Conservation (phyloP, 2,797 vertebrate species). For the Hyperoplus immaculatus region DNA sequence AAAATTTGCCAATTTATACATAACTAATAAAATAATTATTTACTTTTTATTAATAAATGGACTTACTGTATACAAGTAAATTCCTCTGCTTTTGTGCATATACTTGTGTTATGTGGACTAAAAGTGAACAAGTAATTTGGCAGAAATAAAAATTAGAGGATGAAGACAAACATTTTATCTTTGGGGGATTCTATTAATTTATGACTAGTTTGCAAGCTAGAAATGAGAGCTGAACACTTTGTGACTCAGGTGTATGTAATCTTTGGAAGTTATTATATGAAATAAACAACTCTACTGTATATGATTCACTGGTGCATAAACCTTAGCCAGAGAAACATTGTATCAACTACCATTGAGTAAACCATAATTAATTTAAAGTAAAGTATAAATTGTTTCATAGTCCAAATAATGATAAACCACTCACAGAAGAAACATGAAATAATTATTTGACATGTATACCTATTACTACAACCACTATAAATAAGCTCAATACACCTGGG, state of each 20-base stretch:
- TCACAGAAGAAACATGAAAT: conserved; percentile 28
- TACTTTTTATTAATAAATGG: too few species aligned
- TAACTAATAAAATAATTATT: too few species aligned
- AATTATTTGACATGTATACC: conserved; percentile 20
- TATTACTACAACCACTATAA: background rate
- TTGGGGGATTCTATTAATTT: background rate
- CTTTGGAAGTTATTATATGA: background rate
- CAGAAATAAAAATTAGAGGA: background rate
- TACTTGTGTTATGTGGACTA: background rate
- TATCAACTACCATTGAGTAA: background rate
- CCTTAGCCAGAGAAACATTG: background rate
- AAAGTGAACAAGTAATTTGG: background rate
- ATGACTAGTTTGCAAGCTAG: background rate
- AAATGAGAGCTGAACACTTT: background rate
- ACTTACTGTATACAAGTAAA: too few species aligned
- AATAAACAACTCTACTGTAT: background rate
- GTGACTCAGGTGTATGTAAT: background rate
- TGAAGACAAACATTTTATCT: background rate
- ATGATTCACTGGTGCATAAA: background rate
- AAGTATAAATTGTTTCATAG: background rate
- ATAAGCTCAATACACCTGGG: background rate
- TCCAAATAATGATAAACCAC: conserved; percentile 18
- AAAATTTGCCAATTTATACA: too few species aligned
- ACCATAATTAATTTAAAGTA: background rate
- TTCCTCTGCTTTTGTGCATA: too few species aligned